Conservation (phyloP, 1,140 invertebrate species). For the Cylas formicarius region DNA sequence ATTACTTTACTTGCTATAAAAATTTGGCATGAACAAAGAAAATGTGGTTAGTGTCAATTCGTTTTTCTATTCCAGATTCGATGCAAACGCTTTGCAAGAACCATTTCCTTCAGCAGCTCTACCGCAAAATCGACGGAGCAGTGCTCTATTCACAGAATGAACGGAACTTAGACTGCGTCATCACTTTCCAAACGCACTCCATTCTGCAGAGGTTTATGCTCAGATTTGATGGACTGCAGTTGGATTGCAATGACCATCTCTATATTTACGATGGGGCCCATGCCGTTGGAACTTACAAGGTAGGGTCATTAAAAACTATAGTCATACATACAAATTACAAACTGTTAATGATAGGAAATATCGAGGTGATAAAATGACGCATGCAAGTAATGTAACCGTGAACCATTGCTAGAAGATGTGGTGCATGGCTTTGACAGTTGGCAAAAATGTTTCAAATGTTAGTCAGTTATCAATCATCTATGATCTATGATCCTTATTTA, state of each 20-base stretch:
- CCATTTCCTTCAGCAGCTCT: constrained; percentile 75
- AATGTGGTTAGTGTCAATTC: background rate
- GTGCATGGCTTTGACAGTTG: too few species aligned
- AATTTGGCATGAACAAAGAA: too few species aligned
- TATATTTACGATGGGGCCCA: constrained; percentile 89
- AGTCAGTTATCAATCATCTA: too few species aligned
- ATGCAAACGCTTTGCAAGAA: constrained; percentile 80
- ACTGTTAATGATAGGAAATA: background rate
- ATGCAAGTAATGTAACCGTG: background rate
- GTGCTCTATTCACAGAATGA: constrained; percentile 83
- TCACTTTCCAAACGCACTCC: constrained; percentile 89
- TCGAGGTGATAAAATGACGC: background rate
- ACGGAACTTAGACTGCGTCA: constrained; percentile 79
- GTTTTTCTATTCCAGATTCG: constrained; percentile 62
- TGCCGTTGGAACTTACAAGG: constrained; percentile 78
- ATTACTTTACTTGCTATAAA: too few species aligned
- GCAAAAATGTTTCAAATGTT: too few species aligned
- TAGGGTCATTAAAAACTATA: too few species aligned
- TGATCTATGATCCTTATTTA: too few species aligned
- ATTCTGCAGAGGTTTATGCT: constrained; percentile 90
- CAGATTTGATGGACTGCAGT: constrained; percentile 67
- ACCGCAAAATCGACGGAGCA: constrained; percentile 84
- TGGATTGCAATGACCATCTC: constrained; percentile 91
- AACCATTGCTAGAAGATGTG: too few species aligned
- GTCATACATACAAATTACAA: background rate